Conservation (phyloP, 2,113 vertebrate species). For the Pachypanchax playfairii region DNA sequence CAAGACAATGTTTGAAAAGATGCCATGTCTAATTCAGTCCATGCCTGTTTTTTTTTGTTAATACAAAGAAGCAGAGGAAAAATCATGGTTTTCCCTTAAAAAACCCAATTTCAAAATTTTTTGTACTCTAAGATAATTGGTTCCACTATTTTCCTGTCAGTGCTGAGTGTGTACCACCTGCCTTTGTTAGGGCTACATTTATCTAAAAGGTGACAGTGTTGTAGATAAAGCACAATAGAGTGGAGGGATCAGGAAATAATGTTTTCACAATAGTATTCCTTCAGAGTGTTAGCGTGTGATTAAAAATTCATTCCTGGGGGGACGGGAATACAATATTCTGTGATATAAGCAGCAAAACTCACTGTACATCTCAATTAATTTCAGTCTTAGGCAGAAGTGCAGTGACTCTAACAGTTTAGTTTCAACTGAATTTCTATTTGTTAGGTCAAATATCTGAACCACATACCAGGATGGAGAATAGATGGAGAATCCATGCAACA, state of each 20-base stretch:
- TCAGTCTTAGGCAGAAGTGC: not conserved
- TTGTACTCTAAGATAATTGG: too few species aligned
- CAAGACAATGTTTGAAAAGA: constrained; percentile 67
- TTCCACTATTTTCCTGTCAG: too few species aligned
- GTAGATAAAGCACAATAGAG: constrained; percentile 17
- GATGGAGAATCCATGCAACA: too few species aligned
- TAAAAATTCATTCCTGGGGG: constrained; percentile 3
- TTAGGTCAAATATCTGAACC: not conserved
- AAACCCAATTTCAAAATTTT: too few species aligned
- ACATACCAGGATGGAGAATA: not conserved
- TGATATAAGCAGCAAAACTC: not conserved
- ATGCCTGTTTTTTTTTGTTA: too few species aligned
- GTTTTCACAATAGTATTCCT: constrained; percentile 6
- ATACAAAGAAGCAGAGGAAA: too few species aligned
- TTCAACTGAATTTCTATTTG: not conserved
- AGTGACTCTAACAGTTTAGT: not conserved
- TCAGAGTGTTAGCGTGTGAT: constrained; percentile 13
- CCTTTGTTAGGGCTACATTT: constrained; percentile 22
- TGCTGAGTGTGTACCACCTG: not conserved
- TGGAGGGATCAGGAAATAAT: constrained; percentile 16
- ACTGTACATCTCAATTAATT: not conserved
- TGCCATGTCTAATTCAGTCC: constrained; percentile 56
- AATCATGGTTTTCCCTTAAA: too few species aligned
- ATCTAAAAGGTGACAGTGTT: constrained; percentile 11
- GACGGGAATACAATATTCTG: not conserved